Evolutionary conservation across 2,113 vertebrate genomes (phyloP).

Genomic region (Taurulus bubalis): DNA sequence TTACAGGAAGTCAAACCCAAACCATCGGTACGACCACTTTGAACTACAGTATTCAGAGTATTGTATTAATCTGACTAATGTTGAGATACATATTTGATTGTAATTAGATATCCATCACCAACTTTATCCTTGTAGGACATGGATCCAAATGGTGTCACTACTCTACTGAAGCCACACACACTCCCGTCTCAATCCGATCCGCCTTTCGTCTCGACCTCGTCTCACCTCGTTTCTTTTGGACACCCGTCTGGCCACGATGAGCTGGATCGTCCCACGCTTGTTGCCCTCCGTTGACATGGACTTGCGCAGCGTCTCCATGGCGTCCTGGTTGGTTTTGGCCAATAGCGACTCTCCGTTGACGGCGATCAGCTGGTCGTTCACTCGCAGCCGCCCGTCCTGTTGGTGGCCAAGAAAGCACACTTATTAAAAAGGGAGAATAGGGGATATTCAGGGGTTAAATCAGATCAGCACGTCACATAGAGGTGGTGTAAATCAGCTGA

Average conservation of each 20-base stretch:
- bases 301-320: constrained; percentile 96
- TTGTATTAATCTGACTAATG: too few species aligned
- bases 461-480: background rate
- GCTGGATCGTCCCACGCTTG: constrained; percentile 96
- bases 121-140: too few species aligned
- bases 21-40: background rate
- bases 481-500: too few species aligned
- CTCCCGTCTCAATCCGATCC: too few species aligned
- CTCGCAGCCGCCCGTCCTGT: constrained; percentile 93
- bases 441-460: background rate
- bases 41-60: background rate
- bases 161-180: too few species aligned
- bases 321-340: constrained; percentile 97
- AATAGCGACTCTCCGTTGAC: constrained; percentile 96
- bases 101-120: too few species aligned
- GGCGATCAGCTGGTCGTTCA: constrained; percentile 97
- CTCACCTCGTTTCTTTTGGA: constrained; percentile 89
- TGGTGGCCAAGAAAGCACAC: constrained; percentile 12
- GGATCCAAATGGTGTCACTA: too few species aligned
- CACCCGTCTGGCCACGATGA: constrained; percentile 93
- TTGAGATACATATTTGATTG: too few species aligned
- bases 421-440: fast-evolving
- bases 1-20: background rate
- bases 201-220: too few species aligned
- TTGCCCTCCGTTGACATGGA: constrained; percentile 98